phyloP scores from a whole-genome alignment of 2,113 vertebrate species.

The Nasalis larvatus region DNA sequence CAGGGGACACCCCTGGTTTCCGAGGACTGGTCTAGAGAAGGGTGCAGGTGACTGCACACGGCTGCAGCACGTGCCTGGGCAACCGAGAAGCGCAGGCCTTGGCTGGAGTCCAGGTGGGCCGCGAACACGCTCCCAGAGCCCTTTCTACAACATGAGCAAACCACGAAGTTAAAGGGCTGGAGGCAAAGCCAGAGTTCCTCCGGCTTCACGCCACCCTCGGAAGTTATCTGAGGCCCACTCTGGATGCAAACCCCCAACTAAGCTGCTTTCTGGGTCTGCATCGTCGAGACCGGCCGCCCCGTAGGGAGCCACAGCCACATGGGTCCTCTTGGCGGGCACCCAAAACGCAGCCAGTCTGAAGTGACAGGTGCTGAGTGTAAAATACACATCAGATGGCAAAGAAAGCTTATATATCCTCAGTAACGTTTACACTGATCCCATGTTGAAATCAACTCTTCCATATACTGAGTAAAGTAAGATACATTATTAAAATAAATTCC shows the following conservation, averaged over 20 bases:
- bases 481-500: fast-evolving
- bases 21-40: not conserved
- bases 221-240: not conserved
- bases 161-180: fast-evolving
- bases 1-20: not conserved
- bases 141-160: fast-evolving
- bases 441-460: fast-evolving
- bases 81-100: not conserved
- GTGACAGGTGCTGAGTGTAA: fast-evolving
- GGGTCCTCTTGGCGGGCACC: fast-evolving
- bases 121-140: no score
- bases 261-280: fast-evolving
- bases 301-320: not conserved
- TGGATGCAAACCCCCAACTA: fast-evolving
- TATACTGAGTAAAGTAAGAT: fast-evolving
- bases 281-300: not conserved
- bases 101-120: no score
- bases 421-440: fast-evolving
- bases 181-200: not conserved
- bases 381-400: fast-evolving
- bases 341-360: no score
- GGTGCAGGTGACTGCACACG: no score
- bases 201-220: not conserved
- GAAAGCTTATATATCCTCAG: fast-evolving
- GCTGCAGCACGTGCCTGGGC: fast-evolving